Evolutionary conservation across 2,113 vertebrate species (phyloP).

Genomic region (Heptranchias perlo): DNA sequence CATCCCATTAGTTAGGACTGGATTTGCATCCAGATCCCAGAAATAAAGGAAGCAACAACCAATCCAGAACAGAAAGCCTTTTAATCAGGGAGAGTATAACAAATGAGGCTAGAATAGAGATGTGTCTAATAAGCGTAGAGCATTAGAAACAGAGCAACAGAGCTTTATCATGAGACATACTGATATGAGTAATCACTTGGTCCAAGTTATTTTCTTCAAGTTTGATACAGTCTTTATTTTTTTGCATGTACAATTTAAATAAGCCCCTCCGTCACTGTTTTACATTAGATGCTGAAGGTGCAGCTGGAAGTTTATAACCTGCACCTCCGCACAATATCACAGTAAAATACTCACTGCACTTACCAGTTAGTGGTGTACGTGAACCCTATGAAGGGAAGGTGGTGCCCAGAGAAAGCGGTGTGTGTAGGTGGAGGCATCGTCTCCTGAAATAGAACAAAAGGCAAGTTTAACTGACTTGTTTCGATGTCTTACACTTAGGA

Average conservation of each 20-base stretch:
- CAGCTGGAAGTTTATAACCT: not conserved
- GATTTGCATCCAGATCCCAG: not conserved
- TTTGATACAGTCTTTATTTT: not conserved
- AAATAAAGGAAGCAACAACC: not conserved
- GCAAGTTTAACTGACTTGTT: not conserved
- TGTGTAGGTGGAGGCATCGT: constrained; percentile 94
- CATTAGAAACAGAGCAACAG: not conserved
- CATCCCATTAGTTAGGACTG: not conserved
- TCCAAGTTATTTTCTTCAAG: not conserved
- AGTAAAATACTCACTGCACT: constrained; percentile 58
- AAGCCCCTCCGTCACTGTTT: not conserved
- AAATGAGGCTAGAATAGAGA: not conserved
- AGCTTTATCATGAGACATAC: not conserved
- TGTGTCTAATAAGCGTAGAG: not conserved
- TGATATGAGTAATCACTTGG: not conserved
- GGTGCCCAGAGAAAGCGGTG: constrained; percentile 93
- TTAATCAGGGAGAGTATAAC: not conserved
- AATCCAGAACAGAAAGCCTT: not conserved
- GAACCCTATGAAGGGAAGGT: constrained; percentile 94
- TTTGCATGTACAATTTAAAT: not conserved
- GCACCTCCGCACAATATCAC: not conserved
- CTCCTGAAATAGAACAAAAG: constrained; percentile 64
- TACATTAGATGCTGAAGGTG: not conserved
- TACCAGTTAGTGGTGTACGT: constrained; percentile 98
- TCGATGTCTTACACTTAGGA: not conserved